Percentiles rank a stretch among this genome's conserved stretches.
Evolutionary conservation across 2,113 vertebrate species (phyloP).

Genomic region (Dasypus novemcinctus): DNA sequence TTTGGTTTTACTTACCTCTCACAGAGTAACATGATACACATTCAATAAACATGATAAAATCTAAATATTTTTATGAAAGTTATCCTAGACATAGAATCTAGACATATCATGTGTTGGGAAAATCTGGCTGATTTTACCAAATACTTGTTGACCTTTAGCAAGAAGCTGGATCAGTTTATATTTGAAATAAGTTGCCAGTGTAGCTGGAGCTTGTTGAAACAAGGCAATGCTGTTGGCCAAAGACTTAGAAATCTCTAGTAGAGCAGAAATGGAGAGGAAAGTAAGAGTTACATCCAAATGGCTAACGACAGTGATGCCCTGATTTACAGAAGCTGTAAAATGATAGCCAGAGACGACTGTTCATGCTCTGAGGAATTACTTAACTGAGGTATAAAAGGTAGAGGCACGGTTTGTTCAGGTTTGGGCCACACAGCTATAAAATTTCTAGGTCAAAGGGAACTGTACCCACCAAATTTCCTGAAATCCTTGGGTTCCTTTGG

Average conservation of each 20-base stretch:
- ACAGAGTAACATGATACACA: accelerated
- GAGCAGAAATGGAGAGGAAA: not conserved
- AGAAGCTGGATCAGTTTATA: not conserved
- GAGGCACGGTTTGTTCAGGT: accelerated
- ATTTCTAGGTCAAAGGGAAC: no score
- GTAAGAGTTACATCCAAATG: not conserved
- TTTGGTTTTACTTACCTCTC: not conserved
- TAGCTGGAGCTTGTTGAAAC: not conserved
- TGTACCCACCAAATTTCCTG: not conserved
- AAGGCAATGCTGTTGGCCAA: not conserved
- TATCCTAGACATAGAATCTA: accelerated
- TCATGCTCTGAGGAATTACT: no score
- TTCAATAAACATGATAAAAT: not conserved
- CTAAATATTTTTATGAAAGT: not conserved
- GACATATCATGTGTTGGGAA: not conserved
- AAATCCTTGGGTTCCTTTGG: not conserved
- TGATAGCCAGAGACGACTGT: accelerated
- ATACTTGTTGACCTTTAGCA: not conserved
- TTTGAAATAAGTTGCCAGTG: not conserved
- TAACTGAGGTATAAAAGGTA: not conserved
- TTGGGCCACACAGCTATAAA: accelerated
- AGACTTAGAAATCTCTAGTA: not conserved
- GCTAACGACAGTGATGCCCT: accelerated
- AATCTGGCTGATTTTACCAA: not conserved
- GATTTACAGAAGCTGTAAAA: accelerated